These are phyloP conservation scores for Drosophila tani DNA, from an alignment of 1,140 invertebrate genomes.

Conservation along the genomic window DNA sequence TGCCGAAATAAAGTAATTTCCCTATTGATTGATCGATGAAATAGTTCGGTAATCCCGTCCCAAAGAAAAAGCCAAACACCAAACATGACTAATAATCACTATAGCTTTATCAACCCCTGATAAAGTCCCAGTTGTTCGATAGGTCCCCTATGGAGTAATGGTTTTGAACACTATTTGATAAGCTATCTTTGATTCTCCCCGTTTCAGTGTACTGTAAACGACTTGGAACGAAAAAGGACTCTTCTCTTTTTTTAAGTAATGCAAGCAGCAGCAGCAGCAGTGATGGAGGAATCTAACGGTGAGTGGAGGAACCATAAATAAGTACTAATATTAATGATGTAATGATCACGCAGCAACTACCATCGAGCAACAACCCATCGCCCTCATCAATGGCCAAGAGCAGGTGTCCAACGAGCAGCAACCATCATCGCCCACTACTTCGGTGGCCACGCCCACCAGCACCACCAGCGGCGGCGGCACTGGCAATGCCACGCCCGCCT, in stretches of 20 bases:
- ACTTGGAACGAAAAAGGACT: conserved; percentile 95
- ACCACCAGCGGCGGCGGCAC: conserved; percentile 64
- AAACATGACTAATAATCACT: conserved; percentile 1
- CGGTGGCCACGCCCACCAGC: conserved; percentile 76
- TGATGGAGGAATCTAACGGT: conserved; percentile 90
- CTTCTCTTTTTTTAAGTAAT: conserved; percentile 91
- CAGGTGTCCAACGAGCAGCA: conserved; percentile 73
- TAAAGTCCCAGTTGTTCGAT: not conserved
- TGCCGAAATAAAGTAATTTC: conserved; percentile 7
- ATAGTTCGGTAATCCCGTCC: not conserved
- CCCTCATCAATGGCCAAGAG: conserved; percentile 79
- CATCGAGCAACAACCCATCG: conserved; percentile 83
- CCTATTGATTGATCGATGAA: conserved; percentile 8
- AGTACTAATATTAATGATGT: not conserved
- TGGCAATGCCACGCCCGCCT: conserved; percentile 87
- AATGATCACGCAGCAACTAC: conserved; percentile 59
- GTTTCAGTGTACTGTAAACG: conserved; percentile 93
- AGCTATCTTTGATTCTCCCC: conserved; percentile 3
- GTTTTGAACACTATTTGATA: conserved; percentile 17
- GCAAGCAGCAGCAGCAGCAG: conserved; percentile 91
- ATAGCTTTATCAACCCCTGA: conserved; percentile 19
- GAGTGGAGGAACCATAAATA: not conserved
- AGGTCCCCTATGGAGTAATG: conserved; percentile 5
- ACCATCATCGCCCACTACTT: conserved; percentile 82
- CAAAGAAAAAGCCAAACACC: not conserved